These are phyloP conservation scores for Bactericera cockerelli DNA, from an alignment of 1,140 invertebrate genomes.

Conservation along the genomic window DNA sequence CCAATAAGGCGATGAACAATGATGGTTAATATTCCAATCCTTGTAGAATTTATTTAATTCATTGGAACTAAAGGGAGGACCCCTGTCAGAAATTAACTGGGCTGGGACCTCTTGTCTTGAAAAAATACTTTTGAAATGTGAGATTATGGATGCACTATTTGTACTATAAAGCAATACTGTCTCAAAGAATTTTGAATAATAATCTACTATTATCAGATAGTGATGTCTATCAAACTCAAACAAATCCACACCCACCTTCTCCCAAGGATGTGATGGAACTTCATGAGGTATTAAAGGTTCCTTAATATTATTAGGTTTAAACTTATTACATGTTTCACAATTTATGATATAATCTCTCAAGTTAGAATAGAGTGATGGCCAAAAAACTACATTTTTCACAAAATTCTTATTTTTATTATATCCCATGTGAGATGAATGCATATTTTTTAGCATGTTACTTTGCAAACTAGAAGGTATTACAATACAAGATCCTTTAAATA, in stretches of 20 bases:
- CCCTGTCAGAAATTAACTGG: constrained; percentile 25
- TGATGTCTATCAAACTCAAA: constrained; percentile 25
- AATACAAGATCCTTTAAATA: background rate
- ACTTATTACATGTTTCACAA: constrained; percentile 16
- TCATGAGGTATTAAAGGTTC: constrained; percentile 27
- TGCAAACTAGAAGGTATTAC: background rate
- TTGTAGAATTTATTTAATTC: constrained; percentile 16
- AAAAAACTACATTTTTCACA: constrained; percentile 10
- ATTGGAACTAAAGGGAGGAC: constrained; percentile 15
- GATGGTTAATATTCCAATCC: constrained; percentile 12
- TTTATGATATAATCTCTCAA: background rate
- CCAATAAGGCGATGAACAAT: constrained; percentile 13
- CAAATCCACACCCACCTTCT: constrained; percentile 26
- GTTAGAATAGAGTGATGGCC: constrained; percentile 10
- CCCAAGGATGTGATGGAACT: constrained; percentile 24
- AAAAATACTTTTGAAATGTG: constrained; percentile 23
- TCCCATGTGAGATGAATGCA: constrained; percentile 7
- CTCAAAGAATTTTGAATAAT: constrained; percentile 20
- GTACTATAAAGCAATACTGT: background rate
- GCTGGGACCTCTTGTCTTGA: constrained; percentile 24
- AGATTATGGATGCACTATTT: constrained; percentile 1
- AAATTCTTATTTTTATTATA: constrained; percentile 1
- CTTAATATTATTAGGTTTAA: constrained; percentile 18
- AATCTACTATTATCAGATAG: constrained; percentile 24
- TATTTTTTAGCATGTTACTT: background rate